A percentile compares a stretch with the other conserved stretches of the same genome.
These are phyloP conservation scores for Lamproptera curius DNA, from an alignment of 2,888 invertebrate genomes.

Conservation along the genomic window DNA sequence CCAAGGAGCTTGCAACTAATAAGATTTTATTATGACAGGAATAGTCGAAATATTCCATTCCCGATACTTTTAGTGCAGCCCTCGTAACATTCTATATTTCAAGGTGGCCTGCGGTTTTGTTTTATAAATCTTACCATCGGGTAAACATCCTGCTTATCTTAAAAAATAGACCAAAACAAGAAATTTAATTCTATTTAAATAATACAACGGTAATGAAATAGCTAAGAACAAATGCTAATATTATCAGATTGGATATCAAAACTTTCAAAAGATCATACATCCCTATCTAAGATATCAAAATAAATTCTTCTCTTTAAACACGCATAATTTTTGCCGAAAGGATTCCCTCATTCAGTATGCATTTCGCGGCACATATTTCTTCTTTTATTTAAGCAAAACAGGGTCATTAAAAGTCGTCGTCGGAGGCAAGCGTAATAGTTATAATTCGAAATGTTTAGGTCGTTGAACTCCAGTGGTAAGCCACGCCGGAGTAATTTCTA, in stretches of 20 bases:
- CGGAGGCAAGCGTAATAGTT: slow-evolving; percentile 41
- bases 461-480: slow-evolving; percentile 36
- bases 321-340: slow-evolving; percentile 6
- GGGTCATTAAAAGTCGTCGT: slow-evolving; percentile 41
- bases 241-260: background rate
- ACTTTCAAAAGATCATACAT: background rate
- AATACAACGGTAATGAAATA: too few species aligned
- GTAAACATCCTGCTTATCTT: too few species aligned
- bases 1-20: too few species aligned
- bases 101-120: too few species aligned
- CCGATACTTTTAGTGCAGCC: too few species aligned
- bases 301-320: slow-evolving; percentile 10
- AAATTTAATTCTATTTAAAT: too few species aligned
- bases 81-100: too few species aligned
- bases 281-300: slow-evolving; percentile 6
- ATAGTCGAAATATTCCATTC: too few species aligned
- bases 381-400: slow-evolving; percentile 49
- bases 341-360: slow-evolving; percentile 16
- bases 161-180: too few species aligned
- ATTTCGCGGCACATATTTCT: slow-evolving; percentile 25
- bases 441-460: slow-evolving; percentile 39
- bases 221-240: too few species aligned
- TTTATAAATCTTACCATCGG: too few species aligned
- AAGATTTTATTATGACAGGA: too few species aligned
- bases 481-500: slow-evolving; percentile 7